Percentiles rank a stretch among this genome's conserved stretches.
phyloP scores from a whole-genome alignment of 2,113 vertebrate genomes.

The Equus quagga region DNA sequence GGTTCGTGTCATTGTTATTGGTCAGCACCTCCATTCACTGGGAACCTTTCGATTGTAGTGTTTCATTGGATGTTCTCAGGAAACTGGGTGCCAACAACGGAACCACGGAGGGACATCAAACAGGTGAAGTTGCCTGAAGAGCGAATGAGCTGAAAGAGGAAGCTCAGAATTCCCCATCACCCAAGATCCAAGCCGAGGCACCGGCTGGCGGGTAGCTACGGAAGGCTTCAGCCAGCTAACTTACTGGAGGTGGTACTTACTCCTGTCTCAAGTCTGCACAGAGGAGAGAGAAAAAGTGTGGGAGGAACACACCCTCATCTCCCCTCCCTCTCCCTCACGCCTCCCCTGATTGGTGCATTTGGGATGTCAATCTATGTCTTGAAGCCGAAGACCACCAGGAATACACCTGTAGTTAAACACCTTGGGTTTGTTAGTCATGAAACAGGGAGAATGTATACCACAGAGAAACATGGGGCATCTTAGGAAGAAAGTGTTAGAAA shows the following conservation, averaged over 20 bases:
- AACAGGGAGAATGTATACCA: neutral
- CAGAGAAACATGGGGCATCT: neutral
- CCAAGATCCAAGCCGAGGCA: accelerated
- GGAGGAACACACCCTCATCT: accelerated
- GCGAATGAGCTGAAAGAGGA: neutral
- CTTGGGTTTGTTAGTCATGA: neutral
- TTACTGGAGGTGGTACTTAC: neutral
- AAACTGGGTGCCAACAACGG: neutral
- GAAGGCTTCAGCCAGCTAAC: neutral
- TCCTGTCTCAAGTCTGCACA: neutral
- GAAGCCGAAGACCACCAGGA: neutral
- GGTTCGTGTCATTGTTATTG: no score
- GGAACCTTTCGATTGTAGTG: accelerated
- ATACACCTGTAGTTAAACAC: neutral
- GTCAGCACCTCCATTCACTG: no score
- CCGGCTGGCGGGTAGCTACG: no score
- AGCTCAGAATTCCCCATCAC: neutral
- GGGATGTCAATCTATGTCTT: neutral
- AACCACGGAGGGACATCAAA: accelerated
- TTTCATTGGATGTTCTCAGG: neutral
- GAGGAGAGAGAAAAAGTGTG: neutral
- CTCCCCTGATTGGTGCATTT: neutral
- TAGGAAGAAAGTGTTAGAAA: neutral
- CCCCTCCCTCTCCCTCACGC: neutral
- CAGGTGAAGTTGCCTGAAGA: neutral